Conservation (phyloP, 2,797 vertebrate species). For the Loris lydekkerianus region DNA sequence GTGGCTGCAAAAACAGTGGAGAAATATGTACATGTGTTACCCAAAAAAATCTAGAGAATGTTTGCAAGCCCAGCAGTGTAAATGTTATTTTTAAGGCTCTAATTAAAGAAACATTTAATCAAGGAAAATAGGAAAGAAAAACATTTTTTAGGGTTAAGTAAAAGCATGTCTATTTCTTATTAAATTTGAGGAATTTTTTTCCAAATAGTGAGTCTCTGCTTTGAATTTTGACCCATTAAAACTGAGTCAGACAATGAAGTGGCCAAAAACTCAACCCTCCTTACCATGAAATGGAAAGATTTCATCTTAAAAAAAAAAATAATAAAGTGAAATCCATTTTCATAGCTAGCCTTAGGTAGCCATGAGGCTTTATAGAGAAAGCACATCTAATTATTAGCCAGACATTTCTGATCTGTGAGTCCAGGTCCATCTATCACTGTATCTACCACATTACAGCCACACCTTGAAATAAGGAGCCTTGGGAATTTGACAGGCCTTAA, state of each 20-base stretch:
- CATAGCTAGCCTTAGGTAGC: not conserved
- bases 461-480: not conserved
- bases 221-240: slow-evolving; percentile 64
- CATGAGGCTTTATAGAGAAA: not conserved
- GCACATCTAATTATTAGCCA: slow-evolving; percentile 23
- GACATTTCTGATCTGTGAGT: not conserved
- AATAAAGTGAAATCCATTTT: not conserved
- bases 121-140: slow-evolving; percentile 40
- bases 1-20: slow-evolving; percentile 35
- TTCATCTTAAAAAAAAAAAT: not conserved
- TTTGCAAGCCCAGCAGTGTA: slow-evolving; percentile 39
- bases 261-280: not conserved
- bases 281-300: not conserved
- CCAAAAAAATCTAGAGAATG: slow-evolving; percentile 63
- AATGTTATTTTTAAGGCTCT: slow-evolving; percentile 62
- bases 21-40: slow-evolving; percentile 30
- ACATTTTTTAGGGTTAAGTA: slow-evolving; percentile 51
- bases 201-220: slow-evolving; percentile 4
- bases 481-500: not conserved
- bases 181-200: slow-evolving; percentile 8
- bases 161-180: slow-evolving; percentile 43
- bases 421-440: not conserved
- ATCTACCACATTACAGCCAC: not conserved
- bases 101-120: slow-evolving; percentile 64
- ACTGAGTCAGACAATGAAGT: slow-evolving; percentile 54